Evolutionary conservation across 2,888 invertebrate species (phyloP), one percentile per base, ranked within the genome.

Genomic region (Lutraria lutraria): DNA sequence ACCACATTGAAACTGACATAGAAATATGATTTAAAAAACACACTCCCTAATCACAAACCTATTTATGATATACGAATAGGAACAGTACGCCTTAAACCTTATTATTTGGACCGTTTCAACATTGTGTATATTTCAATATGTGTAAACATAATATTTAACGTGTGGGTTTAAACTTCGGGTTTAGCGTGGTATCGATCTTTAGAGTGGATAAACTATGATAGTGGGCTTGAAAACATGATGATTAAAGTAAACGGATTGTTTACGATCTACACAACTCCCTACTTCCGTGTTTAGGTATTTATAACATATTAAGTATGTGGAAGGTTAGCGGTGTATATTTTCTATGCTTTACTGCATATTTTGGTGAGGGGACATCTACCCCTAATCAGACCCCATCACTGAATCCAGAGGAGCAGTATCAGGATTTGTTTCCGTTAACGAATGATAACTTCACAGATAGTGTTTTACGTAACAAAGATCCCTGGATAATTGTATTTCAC

Each of bases 31-130:
- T 43, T 43, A 8, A 43, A 43, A 43, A 8, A 43, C 43, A 43
- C 43, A 43, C 43, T 8, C 2, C 8, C 8, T 8, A 43, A 43
- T 43, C n/a, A n/a, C n/a, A n/a, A 43, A 43, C 43, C 8, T 43
- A 43, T 43, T 43, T 8, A 43, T 43, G 4, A 43, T 8, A 43
- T 2, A 43, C 43, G 43, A 4, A 8, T 43, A 63, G 25, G 81
- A 31, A 34, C 0, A 54, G 29, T 94, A 93, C 94, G 97, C 97
- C 93, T 95, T 94, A 0, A 43, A 97, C 90, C 81, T 96, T 96
- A 21, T 93, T 92, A 83, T 43, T 43, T 43, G 43, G 8, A 43
- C 43, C 8, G 2, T 8, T 43, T 8, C 8, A 43, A 43, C 43
- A 43, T 8, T 4, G 8, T 4, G 43, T 43, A 43, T 43, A 43